Base-by-base conservation (phyloP, 1,140 invertebrate species). In the Mycetomoellerius zeteki region DNA sequence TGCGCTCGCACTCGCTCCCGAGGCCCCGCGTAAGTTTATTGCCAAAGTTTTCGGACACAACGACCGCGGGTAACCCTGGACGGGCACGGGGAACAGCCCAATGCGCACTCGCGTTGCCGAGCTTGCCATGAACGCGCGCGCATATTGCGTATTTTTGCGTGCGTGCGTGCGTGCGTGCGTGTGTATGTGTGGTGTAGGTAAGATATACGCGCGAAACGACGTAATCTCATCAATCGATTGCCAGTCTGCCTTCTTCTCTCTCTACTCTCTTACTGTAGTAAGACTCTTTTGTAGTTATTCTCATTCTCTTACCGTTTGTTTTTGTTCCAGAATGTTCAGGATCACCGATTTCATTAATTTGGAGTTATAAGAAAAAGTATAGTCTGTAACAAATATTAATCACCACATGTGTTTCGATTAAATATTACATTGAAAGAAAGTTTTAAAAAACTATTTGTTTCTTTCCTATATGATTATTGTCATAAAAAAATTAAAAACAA, bases 1-100 rank as follows among this genome's bases (percentile, higher is more conserved):
- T 73, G 60, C 52, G 69, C 27, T 80, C 62, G 64, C 80, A 33
- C 47, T 72, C 52, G 80, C 62, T 72, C 89, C 87, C 91, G 91
- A 90, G 93, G 92, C 88, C 88, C 82, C 52, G 93, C 93, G 93
- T 94, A 94, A 95, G 94, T 95, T 95, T 95, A 95, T 95, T 95
- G 95, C 95, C 95, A 95, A 95, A 95, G 94, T 94, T 95, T 95
- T 95, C 92, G 94, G 94, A 94, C 92, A 94, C 95, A 95, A 95
- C 94, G 95, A 95, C 95, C 94, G 95, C 93, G 87, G 91, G 82
- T 95, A 94, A 95, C 94, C 94, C 94, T 95, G 93, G 90, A 87
- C 93, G 91, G 12, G 27, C 33, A 37, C 91, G 81, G 64, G 75
- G 89, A 88, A 88, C 81, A 77, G 76, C 86, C 93, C 84, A 91